Conservation (phyloP, 2,888 invertebrate species). For the Acrobasis suavella region DNA sequence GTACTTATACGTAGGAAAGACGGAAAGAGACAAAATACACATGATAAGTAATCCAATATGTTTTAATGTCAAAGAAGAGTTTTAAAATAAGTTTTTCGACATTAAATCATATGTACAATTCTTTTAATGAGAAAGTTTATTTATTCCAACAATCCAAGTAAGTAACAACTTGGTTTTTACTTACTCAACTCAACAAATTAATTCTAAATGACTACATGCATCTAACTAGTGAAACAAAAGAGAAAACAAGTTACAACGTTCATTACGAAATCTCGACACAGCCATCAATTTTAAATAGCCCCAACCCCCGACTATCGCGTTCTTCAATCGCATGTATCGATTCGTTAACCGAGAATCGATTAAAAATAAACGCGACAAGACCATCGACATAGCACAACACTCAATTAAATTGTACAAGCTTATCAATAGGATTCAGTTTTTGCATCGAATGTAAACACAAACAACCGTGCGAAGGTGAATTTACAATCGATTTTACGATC, state of each 20-base stretch:
- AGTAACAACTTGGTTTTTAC: neutral
- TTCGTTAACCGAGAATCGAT: conserved; percentile 20
- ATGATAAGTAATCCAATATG: too few species aligned
- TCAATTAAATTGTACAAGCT: conserved; percentile 40
- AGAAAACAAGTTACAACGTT: neutral
- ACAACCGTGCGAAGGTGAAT: conserved; percentile 29
- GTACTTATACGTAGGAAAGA: too few species aligned
- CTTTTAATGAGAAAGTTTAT: too few species aligned
- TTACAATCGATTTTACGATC: conserved; percentile 30
- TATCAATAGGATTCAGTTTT: conserved; percentile 29
- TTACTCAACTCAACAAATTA: neutral
- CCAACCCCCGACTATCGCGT: conserved; percentile 10
- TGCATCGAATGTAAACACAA: conserved; percentile 32
- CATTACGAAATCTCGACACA: conserved; percentile 15
- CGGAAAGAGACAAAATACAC: too few species aligned
- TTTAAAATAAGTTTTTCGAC: too few species aligned
- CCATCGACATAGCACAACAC: conserved; percentile 34
- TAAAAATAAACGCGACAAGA: conserved; percentile 22
- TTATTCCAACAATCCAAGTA: neutral
- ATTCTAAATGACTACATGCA: neutral
- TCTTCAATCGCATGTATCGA: conserved; percentile 15
- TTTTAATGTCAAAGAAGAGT: too few species aligned
- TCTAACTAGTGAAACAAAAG: conserved; percentile 12
- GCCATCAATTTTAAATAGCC: conserved; percentile 16
- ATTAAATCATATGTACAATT: too few species aligned